Evolutionary conservation across 1,140 invertebrate genomes (phyloP).

Genomic region (Nasonia vitripennis): DNA sequence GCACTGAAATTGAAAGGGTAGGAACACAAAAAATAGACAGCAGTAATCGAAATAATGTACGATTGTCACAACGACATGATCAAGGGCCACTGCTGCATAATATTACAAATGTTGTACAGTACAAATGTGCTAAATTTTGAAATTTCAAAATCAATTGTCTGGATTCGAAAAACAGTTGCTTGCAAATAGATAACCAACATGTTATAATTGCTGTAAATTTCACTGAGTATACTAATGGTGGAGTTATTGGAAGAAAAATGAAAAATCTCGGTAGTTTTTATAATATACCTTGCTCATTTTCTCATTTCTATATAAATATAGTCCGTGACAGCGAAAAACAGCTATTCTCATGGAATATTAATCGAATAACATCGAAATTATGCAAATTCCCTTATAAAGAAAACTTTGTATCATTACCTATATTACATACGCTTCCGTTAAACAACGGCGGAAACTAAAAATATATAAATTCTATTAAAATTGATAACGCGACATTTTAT

Average conservation of each 20-base stretch:
- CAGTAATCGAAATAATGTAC: neutral
- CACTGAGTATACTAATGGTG: neutral
- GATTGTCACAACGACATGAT: too few relatives aligned
- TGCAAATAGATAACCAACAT: neutral
- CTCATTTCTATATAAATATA: neutral
- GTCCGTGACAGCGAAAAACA: neutral
- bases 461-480: too few relatives aligned
- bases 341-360: neutral
- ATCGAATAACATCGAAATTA: slow-evolving; percentile 11
- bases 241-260: neutral
- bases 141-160: slow-evolving; percentile 18
- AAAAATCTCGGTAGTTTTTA: neutral
- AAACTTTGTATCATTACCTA: neutral
- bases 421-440: neutral
- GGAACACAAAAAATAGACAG: neutral
- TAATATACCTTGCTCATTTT: neutral
- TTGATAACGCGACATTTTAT: too few relatives aligned
- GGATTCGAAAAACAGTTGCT: neutral
- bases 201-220: neutral
- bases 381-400: slow-evolving; percentile 16
- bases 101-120: neutral
- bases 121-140: neutral
- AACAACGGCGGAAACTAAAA: too few relatives aligned
- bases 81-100: neutral
- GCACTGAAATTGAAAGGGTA: neutral